Evolutionary conservation across 1,140 invertebrate species (phyloP), one percentile per base, ranked within the genome.

Genomic region (Triops cancriformis): DNA sequence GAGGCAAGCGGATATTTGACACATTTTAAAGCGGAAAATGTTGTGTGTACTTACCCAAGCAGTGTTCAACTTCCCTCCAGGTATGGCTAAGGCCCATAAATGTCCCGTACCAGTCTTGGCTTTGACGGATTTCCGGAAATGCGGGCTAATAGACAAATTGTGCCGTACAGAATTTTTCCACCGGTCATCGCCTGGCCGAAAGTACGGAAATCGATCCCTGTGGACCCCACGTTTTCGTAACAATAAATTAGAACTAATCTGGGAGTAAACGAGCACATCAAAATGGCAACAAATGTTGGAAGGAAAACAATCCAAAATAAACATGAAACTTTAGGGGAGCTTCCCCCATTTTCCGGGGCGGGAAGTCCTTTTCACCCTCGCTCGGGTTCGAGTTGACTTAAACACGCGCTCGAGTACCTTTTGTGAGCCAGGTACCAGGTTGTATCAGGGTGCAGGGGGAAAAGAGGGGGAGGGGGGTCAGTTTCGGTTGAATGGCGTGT

Each of bases 161-260:
- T 94, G 93, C 77, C 93, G 86, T 0, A 95, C 92, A 0, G 93
- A 95, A 83, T 95, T 95, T 83, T 95, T 95, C 93, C 93, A 95
- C 80, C 93, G 88, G 80, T 94, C 93, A 79, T 95, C 93, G 81
- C 93, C 92, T 43, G 91, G 90, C 83, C 93, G 93, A 84, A 93
- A 95, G 82, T 90, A 95, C 0, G 93, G 93, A 85, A 93, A 95
- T 77, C 90, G 91, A 81, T 93, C 91, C 6, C 93, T 94, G 85
- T 42, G 42, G 2, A 37, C 31, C 31, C 2, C 31, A 7, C n/a
- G n/a, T n/a, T n/a, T 37, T 37, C 31, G 31, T 37, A 12, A 26
- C 26, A 26, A 26, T 26, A 31, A 31, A 31, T n/a, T n/a, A n/a
- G n/a, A n/a, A n/a, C n/a, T n/a, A 74, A 28, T 41, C 73, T 41